Conservation (phyloP, 2,797 vertebrate species). For the Tiaroga cobitis region DNA sequence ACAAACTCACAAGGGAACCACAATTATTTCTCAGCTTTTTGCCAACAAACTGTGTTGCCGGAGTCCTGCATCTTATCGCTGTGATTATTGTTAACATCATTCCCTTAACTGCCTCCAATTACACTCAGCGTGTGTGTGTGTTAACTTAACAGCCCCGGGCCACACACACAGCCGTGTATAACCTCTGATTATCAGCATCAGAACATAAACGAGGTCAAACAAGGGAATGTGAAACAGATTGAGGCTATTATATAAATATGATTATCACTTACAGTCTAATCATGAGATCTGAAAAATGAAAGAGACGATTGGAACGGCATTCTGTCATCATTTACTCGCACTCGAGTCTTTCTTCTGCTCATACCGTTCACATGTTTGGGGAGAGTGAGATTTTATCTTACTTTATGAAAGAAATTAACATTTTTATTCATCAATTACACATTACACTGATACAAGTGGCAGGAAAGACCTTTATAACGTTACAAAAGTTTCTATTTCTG, state of each 20-base stretch:
- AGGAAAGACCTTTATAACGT: neutral
- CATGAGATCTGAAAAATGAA: neutral
- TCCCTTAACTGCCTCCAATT: constrained; percentile 52
- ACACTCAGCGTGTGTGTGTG: neutral
- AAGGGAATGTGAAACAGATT: constrained; percentile 10
- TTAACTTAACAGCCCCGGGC: neutral
- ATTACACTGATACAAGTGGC: neutral
- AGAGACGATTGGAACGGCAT: neutral
- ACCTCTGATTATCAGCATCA: constrained; percentile 19
- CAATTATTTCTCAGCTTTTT: constrained; percentile 49
- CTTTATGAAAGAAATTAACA: too few species aligned
- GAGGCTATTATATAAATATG: constrained; percentile 15
- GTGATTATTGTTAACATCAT: constrained; percentile 52
- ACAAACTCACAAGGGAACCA: constrained; percentile 41
- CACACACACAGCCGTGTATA: neutral
- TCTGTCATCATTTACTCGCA: neutral
- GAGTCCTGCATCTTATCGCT: constrained; percentile 31
- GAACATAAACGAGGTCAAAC: constrained; percentile 16
- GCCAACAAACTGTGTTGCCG: constrained; percentile 25
- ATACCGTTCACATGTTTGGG: neutral
- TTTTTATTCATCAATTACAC: neutral
- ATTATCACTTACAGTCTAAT: neutral
- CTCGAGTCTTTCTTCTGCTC: neutral
- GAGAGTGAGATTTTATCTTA: too few species aligned
- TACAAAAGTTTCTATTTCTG: neutral